Evolutionary conservation across 2,888 invertebrate genomes (phyloP), one percentile per base, ranked within the genome.

Genomic region (Lithophane socia): DNA sequence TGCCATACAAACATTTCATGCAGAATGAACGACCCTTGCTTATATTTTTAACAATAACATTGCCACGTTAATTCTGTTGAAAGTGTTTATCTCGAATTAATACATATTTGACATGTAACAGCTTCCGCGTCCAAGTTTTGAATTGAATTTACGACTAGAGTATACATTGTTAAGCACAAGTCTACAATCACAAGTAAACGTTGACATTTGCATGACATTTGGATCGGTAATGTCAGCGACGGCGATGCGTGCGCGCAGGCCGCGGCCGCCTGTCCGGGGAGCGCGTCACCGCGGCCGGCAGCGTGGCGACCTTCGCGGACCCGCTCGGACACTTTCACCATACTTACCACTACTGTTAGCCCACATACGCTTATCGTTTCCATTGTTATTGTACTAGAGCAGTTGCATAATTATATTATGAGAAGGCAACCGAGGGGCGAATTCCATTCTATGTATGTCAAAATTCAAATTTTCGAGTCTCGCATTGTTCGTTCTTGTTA

Each of bases 151-250:
- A 83, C 24, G 72, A 71, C 63, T 75, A 54, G 52, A 13, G 16
- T 24, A 47, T 66, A 72, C 24, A 61, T 82, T 60, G 65, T 69
- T 68, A 72, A 70, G 52, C 54, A 70, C 67, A 60, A 80, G 72
- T 81, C 77, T 79, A 82, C 84, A 85, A 89, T 85, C 87, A 85
- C 84, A 79, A 86, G 84, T 88, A 89, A 86, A 75, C 80, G 88
- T 90, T 95, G 94, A 93, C 94, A 94, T 95, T 95, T 95, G 90
- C 90, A 85, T 95, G 95, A 94, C 94, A 95, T 95, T 95, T 94
- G 76, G 86, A 90, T 85, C 86, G 82, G 89, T 92, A 91, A 91
- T 89, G 89, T 88, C 89, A 90, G 88, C 90, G 90, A 90, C 89
- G 90, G 80, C 80, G 82, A 78, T 90, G 89, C 87, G 90, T 89